Base-by-base conservation (phyloP, 2,797 vertebrate genomes). In the Echeneis naucrates region DNA sequence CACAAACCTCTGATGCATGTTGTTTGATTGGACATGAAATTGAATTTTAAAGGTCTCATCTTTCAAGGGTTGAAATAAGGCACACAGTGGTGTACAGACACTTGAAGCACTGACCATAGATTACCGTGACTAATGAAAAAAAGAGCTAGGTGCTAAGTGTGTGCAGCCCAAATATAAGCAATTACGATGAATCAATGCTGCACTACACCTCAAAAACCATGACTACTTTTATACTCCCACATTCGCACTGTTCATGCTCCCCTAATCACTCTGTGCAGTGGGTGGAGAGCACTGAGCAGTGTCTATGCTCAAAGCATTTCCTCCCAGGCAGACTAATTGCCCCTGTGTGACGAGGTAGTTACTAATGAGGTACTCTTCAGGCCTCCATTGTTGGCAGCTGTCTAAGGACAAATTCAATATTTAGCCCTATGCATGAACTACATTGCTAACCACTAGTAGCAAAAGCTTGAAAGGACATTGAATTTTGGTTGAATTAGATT, bases 291-390 rank as follows among this genome's bases (percentile, higher is more conserved):
- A 11, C 37, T 35, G 52, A 83, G 51, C 70, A 53, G 23, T 17
- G 32, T 32, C 55, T 38, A 24, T 57, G 72, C 63, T 77, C 63
- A 72, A 57, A 77, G 70, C 61, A 44, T 44, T 72, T 75, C 69
- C 50, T 70, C 53, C 40, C 6, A 27, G 35, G 37, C 35, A 2
- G 13, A 64, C 72, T 84, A 91, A 91, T 77, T 86, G 81, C 74
- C 47, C 35, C 56, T 37, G 51, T 52, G 68, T 68, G 75, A 68
- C 38, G 32, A 65, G 66, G 27, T 55, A 67, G 58, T 65, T 68
- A 73, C 72, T 88, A 87, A 89, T 81, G 78, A 92, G 72, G 45
- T 24, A 7, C 68, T 66, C 68, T 72, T 64, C 11, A 64, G 72
- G 71, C 70, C 70, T 66, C 57, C 47, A 23, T 40, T 64, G 53